Evolutionary conservation across 2,113 vertebrate species (phyloP).

Genomic region (Ptilonorhynchus violaceus): DNA sequence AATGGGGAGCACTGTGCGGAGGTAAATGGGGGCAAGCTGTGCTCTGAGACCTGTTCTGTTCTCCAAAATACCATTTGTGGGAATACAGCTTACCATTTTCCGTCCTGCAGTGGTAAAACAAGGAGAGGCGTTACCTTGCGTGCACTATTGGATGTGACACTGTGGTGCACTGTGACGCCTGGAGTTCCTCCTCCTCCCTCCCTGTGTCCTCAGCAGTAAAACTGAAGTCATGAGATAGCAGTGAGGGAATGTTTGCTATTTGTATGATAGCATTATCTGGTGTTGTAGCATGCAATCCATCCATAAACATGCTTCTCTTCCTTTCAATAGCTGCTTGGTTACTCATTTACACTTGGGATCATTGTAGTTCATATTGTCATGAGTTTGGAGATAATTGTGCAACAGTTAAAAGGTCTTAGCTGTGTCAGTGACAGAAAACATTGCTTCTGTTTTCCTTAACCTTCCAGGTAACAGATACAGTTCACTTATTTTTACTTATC

Average conservation of each 20-base stretch:
- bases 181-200: background rate
- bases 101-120: background rate
- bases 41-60: background rate
- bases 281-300: background rate
- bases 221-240: background rate
- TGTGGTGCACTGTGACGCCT: background rate
- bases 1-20: background rate
- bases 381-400: background rate
- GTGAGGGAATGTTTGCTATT: background rate
- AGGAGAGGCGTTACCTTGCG: background rate
- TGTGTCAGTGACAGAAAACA: background rate
- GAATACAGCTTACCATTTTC: background rate
- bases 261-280: background rate
- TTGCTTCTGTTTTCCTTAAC: background rate
- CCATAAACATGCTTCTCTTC: background rate
- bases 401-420: constrained; percentile 18
- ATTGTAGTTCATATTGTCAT: constrained; percentile 3
- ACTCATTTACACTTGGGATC: constrained; percentile 40
- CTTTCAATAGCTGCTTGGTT: constrained; percentile 31
- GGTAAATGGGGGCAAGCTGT: background rate
- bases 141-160: background rate
- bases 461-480: background rate
- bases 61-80: background rate
- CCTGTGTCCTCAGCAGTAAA: background rate
- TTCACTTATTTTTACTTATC: background rate